Base-by-base conservation (phyloP, 2,113 vertebrate genomes). In the Myotis brandtii region DNA sequence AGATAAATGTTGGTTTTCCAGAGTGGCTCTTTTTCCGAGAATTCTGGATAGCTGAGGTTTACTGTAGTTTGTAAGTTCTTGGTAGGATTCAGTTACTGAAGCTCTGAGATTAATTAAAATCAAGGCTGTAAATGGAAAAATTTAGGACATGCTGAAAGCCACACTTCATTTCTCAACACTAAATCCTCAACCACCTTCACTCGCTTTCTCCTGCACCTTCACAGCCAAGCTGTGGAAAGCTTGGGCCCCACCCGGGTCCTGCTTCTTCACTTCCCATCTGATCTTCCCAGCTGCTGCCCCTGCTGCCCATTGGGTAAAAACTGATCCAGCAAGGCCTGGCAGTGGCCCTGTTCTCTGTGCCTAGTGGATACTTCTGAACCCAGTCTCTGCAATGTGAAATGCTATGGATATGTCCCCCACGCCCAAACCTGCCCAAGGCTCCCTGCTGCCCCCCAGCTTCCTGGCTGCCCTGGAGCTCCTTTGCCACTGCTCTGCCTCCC, bases 1-100 rank as follows among this genome's bases (percentile, higher is more conserved):
- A 88, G 76, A 69, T 59, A 89, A 79, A 88, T 25, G 69, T 80
- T 81, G 7, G 23, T 88, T 93, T 96, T 86, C 56, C 32, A 48
- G 27, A 72, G 66, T 23, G 46, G 52, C 43, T 66, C n/a, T 6
- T 50, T 91, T 13, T 20, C 67, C 37, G 50, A 72, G 86, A 27
- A 91, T 54, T 86, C 66, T 77, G n/a, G 95, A 16, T 18, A 37
- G 25, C 75, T 56, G 70, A 64, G 66, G 17, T 82, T 77, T 18
- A 69, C 56, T 70, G 34, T 52, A 23, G n/a, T 91, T 56, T 43
- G 62, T 59, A 56, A 77, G 30, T 56, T 52, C 70, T 54, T 82
- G 48, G 69, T 25, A 72, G 93, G 54, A 43, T 79, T 79, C 25
- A 67, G 50, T 46, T 18, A 54, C 27, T 9, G 43, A 76, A 93